A percentile compares a stretch with the other conserved stretches of the same genome.
Evolutionary conservation across 2,113 vertebrate species (phyloP).

Genomic region (Engraulis encrasicolus): DNA sequence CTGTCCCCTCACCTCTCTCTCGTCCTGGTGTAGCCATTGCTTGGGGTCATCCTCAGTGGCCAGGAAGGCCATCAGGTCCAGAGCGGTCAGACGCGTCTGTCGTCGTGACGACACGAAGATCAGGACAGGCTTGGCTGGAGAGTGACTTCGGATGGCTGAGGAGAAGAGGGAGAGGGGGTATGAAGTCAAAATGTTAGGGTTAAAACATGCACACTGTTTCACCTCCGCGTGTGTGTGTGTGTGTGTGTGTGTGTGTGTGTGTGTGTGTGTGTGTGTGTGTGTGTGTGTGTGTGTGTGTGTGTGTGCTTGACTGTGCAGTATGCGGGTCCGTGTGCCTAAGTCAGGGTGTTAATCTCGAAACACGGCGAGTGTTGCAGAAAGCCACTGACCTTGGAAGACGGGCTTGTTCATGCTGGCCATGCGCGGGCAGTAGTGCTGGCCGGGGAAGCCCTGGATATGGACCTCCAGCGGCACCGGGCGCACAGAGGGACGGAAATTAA

Average conservation of each 20-base stretch:
- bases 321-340: neutral
- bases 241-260: slow-evolving; percentile 4
- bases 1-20: slow-evolving; percentile 86
- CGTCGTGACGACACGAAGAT: slow-evolving; percentile 97
- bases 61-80: slow-evolving; percentile 94
- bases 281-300: slow-evolving; percentile 1
- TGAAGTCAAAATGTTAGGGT: neutral
- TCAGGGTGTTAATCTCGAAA: too few relatives aligned
- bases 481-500: slow-evolving; percentile 98
- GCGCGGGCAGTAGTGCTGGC: slow-evolving; percentile 97
- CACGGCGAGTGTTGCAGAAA: too few relatives aligned
- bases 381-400: slow-evolving; percentile 78
- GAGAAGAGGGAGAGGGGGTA: neutral
- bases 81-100: slow-evolving; percentile 93
- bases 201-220: neutral
- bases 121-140: slow-evolving; percentile 94
- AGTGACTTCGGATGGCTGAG: slow-evolving; percentile 94
- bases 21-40: slow-evolving; percentile 98
- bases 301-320: neutral
- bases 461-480: slow-evolving; percentile 95
- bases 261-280: neutral
- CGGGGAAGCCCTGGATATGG: slow-evolving; percentile 96
- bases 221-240: neutral
- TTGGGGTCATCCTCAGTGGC: slow-evolving; percentile 97
- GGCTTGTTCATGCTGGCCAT: slow-evolving; percentile 99